These are phyloP conservation scores for Magallana ariakensis DNA, from an alignment of 1,140 invertebrate species.

Conservation along the genomic window DNA sequence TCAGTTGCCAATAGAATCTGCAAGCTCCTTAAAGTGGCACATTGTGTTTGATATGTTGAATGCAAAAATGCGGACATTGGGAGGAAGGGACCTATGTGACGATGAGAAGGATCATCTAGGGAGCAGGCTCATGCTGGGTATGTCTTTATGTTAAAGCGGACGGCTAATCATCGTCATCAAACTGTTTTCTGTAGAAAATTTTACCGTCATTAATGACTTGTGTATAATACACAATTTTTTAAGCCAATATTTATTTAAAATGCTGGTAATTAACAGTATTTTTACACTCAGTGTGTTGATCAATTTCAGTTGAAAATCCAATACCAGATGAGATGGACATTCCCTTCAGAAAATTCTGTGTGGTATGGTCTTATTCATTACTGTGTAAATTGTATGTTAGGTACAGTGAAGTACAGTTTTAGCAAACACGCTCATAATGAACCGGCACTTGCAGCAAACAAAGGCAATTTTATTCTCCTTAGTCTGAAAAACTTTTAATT, in stretches of 20 bases:
- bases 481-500: too few relatives aligned
- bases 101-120: constrained; percentile 52
- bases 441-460: too few relatives aligned
- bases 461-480: too few relatives aligned
- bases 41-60: constrained; percentile 52
- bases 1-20: constrained; percentile 39
- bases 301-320: not conserved
- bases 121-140: constrained; percentile 20
- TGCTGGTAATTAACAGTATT: too few relatives aligned
- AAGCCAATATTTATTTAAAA: too few relatives aligned
- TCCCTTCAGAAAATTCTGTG: constrained; percentile 53
- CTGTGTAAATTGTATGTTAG: not conserved
- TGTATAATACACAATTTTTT: too few relatives aligned
- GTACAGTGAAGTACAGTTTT: too few relatives aligned
- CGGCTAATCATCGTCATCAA: too few relatives aligned
- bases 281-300: not conserved
- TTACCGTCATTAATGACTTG: too few relatives aligned
- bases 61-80: constrained; percentile 48
- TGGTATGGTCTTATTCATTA: not conserved
- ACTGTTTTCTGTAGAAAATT: too few relatives aligned
- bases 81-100: constrained; percentile 45
- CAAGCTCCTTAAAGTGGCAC: constrained; percentile 39
- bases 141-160: not conserved
- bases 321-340: constrained; percentile 45
- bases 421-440: too few relatives aligned